Evolutionary conservation across 2,888 invertebrate species (phyloP), one percentile per base, ranked within the genome.

Genomic region (Cetonia aurata): DNA sequence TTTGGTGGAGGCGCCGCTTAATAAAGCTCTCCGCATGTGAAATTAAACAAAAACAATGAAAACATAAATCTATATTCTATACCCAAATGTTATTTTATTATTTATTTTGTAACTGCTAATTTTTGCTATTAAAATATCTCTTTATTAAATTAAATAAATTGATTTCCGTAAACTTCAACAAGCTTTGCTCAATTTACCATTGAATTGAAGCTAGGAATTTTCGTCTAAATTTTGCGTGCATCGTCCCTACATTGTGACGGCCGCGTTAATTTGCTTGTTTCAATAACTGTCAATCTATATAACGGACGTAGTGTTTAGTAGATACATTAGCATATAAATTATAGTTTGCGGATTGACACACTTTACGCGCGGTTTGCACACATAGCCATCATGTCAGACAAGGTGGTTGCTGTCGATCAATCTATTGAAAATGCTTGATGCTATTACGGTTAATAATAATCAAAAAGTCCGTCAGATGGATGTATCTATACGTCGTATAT

Each of bases 271-370:
- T 65, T 65, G 62, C 62, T 65, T 52, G 50, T 65, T 65, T 65
- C 62, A 65, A 62, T 50, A 65, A 50, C 48, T 65, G 62, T 65
- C 62, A 65, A 60, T 60, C 60, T 65, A 65, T 15, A 50, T 65
- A 50, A 50, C 50, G 50, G 62, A 65, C 62, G 50, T 50, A 37
- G 50, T 65, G 17, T 57, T 57, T 42, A 57, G 57, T 50, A 48
- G 44, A 42, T 37, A 65, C 50, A 65, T 65, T 65, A 50, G 62
- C 62, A 65, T 65, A 65, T 65, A 65, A 65, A 65, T 65, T 65
- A 65, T 65, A 50, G 62, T 65, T 65, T 65, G 50, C 52, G 48
- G 50, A 50, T 65, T 65, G 62, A 65, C 62, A 50, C 62, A 65
- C 37, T 50, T 65, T 65, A 19, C 17, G 50, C 33, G 33, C 33